These are phyloP conservation scores for Leptinotarsa peninsularis DNA, from an alignment of 2,888 invertebrate species.

Conservation along the genomic window DNA sequence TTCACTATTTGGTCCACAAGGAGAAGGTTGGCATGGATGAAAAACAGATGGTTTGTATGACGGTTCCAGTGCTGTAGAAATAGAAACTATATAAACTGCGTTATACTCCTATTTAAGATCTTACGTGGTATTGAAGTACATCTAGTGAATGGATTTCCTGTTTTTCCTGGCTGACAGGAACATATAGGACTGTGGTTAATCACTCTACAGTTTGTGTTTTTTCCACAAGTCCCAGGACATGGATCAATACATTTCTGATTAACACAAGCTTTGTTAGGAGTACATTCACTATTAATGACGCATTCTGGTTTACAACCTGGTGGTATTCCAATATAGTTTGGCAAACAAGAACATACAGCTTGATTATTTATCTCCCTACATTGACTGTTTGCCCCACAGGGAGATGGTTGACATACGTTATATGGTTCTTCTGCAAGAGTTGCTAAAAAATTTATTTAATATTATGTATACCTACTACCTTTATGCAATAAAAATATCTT, in stretches of 20 bases:
- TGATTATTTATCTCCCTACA: slow-evolving; percentile 75
- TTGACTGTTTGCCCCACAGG: slow-evolving; percentile 77
- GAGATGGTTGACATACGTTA: slow-evolving; percentile 74
- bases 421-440: slow-evolving; percentile 46
- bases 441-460: slow-evolving; percentile 25
- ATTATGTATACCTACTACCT: background rate
- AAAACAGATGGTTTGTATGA: background rate
- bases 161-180: slow-evolving; percentile 71
- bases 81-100: background rate
- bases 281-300: slow-evolving; percentile 78
- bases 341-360: slow-evolving; percentile 77
- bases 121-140: slow-evolving; percentile 72
- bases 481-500: slow-evolving; percentile 31
- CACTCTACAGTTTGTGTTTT: slow-evolving; percentile 79
- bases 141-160: slow-evolving; percentile 82
- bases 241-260: slow-evolving; percentile 82
- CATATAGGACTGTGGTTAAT: slow-evolving; percentile 79
- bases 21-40: slow-evolving; percentile 80
- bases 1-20: slow-evolving; percentile 79
- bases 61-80: slow-evolving; percentile 41
- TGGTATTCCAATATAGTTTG: slow-evolving; percentile 81
- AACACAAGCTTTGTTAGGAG: slow-evolving; percentile 77
- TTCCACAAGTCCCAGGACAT: slow-evolving; percentile 81
- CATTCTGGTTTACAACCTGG: slow-evolving; percentile 84
- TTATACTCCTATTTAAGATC: slow-evolving; percentile 35